Base-by-base conservation (phyloP, 2,888 invertebrate species). In the Caenorhabditis sp. region DNA sequence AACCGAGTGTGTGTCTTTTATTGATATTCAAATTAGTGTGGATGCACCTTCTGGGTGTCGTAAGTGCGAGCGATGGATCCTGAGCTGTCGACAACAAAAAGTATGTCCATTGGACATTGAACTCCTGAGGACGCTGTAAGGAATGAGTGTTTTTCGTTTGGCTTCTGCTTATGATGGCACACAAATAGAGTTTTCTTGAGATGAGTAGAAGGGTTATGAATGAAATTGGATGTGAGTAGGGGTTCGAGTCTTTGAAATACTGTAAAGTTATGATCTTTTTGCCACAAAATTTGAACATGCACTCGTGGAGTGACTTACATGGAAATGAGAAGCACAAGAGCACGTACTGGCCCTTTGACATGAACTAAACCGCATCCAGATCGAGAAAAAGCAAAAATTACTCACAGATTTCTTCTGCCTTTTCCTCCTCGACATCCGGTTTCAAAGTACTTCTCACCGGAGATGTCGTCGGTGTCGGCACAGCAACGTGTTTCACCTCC, bases 21-120 rank as follows among this genome's bases (percentile, higher is more conserved):
- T 48, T 22, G 37, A 48, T 22, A 20, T 41, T 20, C 27, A 35
- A 48, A 43, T n/a, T n/a, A n/a, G n/a, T 20, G 26, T 15, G 15
- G 26, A 65, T 11, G 30, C 35, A 78, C 83, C 78, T 85, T 85
- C 59, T 88, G 88, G 15, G 73, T 77, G 11, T 87, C 84, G 71
- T 87, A 88, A 26, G 80, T 78, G 27, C 74, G 37, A n/a, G 83
- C 84, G 39, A 87, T 82, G 1, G 87, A 87, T 32, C 88, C 88
- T 0, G 86, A 86, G 53, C 85, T 85, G 76, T 88, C 88, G 17
- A 88, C 82, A 41, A 88, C 73, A 35, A 88, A 85, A 13, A 88
- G 79, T 8, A 88, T 73, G 56, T 88, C 88, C 70, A 85, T 71
- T 17, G 85, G 84, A 46, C 87, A 88, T 41, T 72, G 70, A 35